Evolutionary conservation across 2,797 vertebrate species (phyloP).

Genomic region (Silurus lanzhouensis): DNA sequence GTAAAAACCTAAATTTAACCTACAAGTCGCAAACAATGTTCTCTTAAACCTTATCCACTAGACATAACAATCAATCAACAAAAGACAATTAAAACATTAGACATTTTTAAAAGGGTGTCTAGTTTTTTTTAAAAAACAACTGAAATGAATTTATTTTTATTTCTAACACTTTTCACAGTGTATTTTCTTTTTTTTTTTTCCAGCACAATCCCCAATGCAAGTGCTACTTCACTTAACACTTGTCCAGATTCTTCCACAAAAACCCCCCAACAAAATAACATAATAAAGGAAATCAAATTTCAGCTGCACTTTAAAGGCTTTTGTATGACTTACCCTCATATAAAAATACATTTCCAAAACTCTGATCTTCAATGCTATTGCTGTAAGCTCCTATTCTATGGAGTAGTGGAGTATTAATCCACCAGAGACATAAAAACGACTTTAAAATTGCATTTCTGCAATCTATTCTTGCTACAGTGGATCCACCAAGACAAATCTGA

Average conservation of each 20-base stretch:
- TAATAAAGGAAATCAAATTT: not conserved
- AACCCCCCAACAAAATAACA: too few species aligned
- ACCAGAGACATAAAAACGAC: not conserved
- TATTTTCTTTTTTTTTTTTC: not conserved
- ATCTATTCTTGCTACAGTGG: conserved; percentile 11
- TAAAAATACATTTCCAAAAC: not conserved
- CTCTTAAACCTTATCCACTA: too few species aligned
- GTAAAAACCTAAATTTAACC: too few species aligned
- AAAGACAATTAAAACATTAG: too few species aligned
- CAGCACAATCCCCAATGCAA: not conserved
- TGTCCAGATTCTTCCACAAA: not conserved
- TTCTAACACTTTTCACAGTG: too few species aligned
- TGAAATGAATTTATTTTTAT: too few species aligned
- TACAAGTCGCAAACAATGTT: too few species aligned
- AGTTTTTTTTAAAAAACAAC: too few species aligned
- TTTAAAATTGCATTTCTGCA: not conserved
- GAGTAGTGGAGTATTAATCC: conserved; percentile 9
- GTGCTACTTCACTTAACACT: not conserved
- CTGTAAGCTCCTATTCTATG: not conserved
- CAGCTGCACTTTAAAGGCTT: not conserved
- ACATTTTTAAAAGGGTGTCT: too few species aligned
- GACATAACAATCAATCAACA: too few species aligned
- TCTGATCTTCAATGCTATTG: not conserved
- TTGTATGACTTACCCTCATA: not conserved
- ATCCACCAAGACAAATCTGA: not conserved